phyloP scores from a whole-genome alignment of 2,797 vertebrate species.

The Acestrorhynchus altus region DNA sequence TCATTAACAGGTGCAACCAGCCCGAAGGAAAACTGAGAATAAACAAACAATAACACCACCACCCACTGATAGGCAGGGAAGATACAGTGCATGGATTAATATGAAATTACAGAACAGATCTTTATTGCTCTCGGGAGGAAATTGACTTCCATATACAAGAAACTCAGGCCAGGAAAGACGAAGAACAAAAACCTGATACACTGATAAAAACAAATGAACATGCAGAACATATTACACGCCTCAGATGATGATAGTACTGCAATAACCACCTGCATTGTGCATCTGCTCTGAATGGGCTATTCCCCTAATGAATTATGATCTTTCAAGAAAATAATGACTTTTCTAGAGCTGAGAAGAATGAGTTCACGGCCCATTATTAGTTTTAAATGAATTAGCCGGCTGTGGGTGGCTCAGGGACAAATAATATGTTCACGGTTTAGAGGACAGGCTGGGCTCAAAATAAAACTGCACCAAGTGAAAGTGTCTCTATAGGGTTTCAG shows the following conservation, averaged over 20 bases:
- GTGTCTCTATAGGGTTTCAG: not conserved
- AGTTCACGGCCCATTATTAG: conserved; percentile 14
- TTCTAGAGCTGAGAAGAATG: not conserved
- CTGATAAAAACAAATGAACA: conserved; percentile 7
- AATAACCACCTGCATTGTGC: not conserved
- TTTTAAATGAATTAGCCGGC: conserved; percentile 8
- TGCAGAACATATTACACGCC: not conserved
- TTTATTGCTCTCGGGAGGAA: conserved; percentile 36
- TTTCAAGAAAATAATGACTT: conserved; percentile 12
- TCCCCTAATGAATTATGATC: not conserved
- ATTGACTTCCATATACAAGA: conserved; percentile 14
- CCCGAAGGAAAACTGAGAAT: conserved; percentile 24
- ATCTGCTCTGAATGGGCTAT: not conserved
- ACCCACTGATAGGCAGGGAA: conserved; percentile 10
- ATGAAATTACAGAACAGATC: conserved; percentile 23
- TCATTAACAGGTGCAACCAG: conserved; percentile 21
- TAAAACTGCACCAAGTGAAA: not conserved
- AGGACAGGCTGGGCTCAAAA: no score
- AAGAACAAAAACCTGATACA: conserved; percentile 27
- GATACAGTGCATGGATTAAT: conserved; percentile 21
- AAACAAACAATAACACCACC: conserved; percentile 21
- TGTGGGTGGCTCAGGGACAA: conserved; percentile 10
- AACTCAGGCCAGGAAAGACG: not conserved
- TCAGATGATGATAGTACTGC: not conserved
- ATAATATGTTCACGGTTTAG: not conserved